Evolutionary conservation across 2,888 invertebrate genomes (phyloP), one percentile per base, ranked within the genome.

Genomic region (Ceramica pisi): DNA sequence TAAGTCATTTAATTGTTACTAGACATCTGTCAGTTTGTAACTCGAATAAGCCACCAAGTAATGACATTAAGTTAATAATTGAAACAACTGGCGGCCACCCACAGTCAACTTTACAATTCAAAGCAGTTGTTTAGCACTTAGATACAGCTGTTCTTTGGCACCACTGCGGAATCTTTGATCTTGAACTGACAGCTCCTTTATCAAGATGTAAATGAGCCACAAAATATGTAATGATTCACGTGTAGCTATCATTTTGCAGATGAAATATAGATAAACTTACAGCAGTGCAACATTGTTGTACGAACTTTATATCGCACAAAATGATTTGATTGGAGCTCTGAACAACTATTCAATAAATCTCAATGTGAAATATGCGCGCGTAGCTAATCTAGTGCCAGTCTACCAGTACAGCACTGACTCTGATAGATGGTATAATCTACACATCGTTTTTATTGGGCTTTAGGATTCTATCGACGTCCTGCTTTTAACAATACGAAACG

Each of bases 301-400:
- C 35, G 41, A 46, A 26, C 23, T 26, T 69, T 62, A 61, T 69
- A 66, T 63, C 23, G 69, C 26, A 67, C 38, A 50, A 56, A 77
- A 74, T 62, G 38, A 56, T 81, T 71, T 62, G 68, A 77, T 74
- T 59, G 56, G 23, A 64, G 62, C 82, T 41, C 64, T 50, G 59
- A 73, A 71, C 66, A 76, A 60, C 81, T 74, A 74, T 67, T 63
- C 68, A 74, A 78, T 82, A 81, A 82, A 82, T 84, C 69, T 71
- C 70, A 71, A 64, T 59, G 73, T 71, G 78, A 73, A 69, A 69
- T 67, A 81, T 77, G 31, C 53, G 46, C 35, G 64, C 41, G 72
- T 31, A 50, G 66, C 56, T 64, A 78, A 83, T 73, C 61, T 64
- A 68, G 31, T 51, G 38, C 23, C n/a, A 48, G 38, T 48, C 53